Conservation (phyloP, 1,140 invertebrate species). For the Danaus plexippus region DNA sequence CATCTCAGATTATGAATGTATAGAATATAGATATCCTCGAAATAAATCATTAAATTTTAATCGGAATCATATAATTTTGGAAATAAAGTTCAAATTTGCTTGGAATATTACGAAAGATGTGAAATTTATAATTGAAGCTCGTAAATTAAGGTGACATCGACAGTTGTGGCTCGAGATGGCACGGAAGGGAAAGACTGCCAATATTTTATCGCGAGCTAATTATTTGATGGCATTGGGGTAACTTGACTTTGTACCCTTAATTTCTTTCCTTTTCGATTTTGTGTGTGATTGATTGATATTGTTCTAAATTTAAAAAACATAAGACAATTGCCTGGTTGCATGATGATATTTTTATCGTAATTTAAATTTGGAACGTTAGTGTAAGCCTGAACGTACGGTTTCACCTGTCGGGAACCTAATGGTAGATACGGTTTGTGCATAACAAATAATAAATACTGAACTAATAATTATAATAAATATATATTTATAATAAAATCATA, state of each 20-base stretch:
- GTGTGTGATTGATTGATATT: slow-evolving; percentile 36
- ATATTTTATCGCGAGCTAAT: slow-evolving; percentile 68
- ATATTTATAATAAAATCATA: too few relatives aligned
- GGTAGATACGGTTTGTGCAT: too few relatives aligned
- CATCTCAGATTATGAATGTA: too few relatives aligned
- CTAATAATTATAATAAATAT: too few relatives aligned
- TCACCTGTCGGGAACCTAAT: too few relatives aligned
- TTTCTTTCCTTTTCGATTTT: slow-evolving; percentile 40
- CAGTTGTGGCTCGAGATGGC: slow-evolving; percentile 58
- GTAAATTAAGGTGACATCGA: slow-evolving; percentile 71
- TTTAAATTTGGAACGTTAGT: too few relatives aligned
- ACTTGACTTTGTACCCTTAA: slow-evolving; percentile 36
- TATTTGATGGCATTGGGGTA: slow-evolving; percentile 54
- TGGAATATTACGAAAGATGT: slow-evolving; percentile 33
- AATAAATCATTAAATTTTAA: slow-evolving; percentile 6
- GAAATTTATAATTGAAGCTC: slow-evolving; percentile 68
- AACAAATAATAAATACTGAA: too few relatives aligned
- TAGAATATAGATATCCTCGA: neutral
- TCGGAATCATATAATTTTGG: neutral
- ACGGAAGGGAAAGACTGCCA: slow-evolving; percentile 41
- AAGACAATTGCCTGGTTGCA: too few relatives aligned
- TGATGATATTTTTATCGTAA: too few relatives aligned
- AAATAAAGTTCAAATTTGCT: slow-evolving; percentile 22
- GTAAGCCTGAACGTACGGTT: too few relatives aligned
- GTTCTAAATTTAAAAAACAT: neutral